These are phyloP conservation scores for Pangasius djambal DNA, from an alignment of 2,797 vertebrate species.

Conservation along the genomic window DNA sequence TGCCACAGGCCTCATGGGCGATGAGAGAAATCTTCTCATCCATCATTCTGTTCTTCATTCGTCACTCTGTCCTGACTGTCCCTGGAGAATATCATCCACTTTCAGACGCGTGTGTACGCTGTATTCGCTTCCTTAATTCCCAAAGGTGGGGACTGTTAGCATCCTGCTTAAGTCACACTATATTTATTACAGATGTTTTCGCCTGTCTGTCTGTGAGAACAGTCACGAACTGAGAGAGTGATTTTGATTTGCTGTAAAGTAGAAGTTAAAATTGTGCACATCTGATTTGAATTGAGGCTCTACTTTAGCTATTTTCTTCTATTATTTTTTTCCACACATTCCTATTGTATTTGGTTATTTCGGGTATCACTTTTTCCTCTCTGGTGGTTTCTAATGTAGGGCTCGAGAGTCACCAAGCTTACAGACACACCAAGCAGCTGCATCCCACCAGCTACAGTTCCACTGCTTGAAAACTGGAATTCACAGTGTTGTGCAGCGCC, in stretches of 20 bases:
- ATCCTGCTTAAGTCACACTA: background rate
- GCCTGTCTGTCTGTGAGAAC: background rate
- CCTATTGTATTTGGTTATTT: constrained; percentile 17
- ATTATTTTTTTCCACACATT: constrained; percentile 21
- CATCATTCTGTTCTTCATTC: constrained; percentile 29
- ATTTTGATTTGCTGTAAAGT: background rate
- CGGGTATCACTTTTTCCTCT: constrained; percentile 16
- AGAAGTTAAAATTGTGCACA: background rate
- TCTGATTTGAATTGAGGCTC: constrained; percentile 8
- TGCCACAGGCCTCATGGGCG: background rate
- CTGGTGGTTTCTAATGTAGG: constrained; percentile 5
- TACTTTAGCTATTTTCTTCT: background rate
- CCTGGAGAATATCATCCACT: constrained; percentile 13
- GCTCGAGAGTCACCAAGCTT: background rate
- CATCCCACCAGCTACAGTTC: constrained; percentile 11
- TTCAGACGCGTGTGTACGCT: background rate
- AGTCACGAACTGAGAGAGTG: background rate
- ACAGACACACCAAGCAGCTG: constrained; percentile 31
- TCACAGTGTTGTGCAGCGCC: background rate
- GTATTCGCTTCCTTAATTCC: background rate
- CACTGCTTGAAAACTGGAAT: background rate
- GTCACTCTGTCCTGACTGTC: constrained; percentile 14
- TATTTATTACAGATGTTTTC: constrained; percentile 4
- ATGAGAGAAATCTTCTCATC: background rate
- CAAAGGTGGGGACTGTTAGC: background rate